Evolutionary conservation across 2,113 vertebrate species (phyloP), one percentile per base, ranked within the genome.

Genomic region (Pterocles gutturalis): DNA sequence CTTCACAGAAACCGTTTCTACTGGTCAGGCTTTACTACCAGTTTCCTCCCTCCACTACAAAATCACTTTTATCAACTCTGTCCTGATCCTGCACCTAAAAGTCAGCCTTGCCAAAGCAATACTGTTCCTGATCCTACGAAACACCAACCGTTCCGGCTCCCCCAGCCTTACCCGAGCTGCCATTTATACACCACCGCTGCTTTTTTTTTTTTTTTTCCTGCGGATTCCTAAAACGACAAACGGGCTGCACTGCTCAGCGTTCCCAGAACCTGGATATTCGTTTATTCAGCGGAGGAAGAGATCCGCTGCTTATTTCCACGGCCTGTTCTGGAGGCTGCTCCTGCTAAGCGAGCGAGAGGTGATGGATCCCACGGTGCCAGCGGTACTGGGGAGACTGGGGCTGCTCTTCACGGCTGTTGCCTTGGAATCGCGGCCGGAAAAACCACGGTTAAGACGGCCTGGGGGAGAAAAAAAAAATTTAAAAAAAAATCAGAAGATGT

Each of bases 281-380:
- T 97, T 97, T 97, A 96, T 97, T 97, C 45, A 55, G 60, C 26
- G 43, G 76, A 41, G 72, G n/a, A 58, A 85, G 83, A 73, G 62
- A 38, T 41, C 9, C 2, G 31, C 57, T 72, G 88, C 69, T 97
- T 98, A 99, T 98, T 99, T 99, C 99, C 99, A 99, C 2, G 99
- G 99, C 83, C 98, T 98, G 82, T 62, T 96, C 69, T 98, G 98
- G 62, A 94, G 10, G 61, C 87, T 93, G 82, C 70, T 91, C 83
- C 98, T 98, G 96, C 98, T 97, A 73, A 97, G 93, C 0, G 96
- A 95, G 21, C 97, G 97, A 86, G 97, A 8, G 38, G 95, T 92
- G 12, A 98, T 89, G 70, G 96, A 88, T 57, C 93, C 76, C 7
- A 83, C 20, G 4, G 86, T 95, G 65, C 85, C 93, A 11, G 97